phyloP scores from a whole-genome alignment of 2,888 invertebrate species.

The Amblyteles armatorius region DNA sequence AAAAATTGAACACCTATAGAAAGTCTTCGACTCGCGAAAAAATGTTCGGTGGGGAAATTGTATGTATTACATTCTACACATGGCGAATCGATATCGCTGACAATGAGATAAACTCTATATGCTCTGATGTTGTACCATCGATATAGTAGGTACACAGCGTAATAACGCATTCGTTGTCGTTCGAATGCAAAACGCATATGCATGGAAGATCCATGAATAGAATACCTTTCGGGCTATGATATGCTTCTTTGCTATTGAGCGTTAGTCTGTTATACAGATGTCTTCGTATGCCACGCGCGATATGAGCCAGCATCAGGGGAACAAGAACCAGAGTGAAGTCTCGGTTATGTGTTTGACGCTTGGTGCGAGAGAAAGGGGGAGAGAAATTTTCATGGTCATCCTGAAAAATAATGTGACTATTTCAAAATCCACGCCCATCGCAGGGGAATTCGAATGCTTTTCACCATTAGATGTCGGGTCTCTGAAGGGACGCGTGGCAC shows the following conservation, averaged over 20 bases:
- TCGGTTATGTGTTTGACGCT: constrained; percentile 1
- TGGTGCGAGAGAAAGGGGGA: neutral
- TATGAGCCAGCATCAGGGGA: no score
- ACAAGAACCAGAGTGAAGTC: neutral
- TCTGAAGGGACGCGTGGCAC: constrained; percentile 58
- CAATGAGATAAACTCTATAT: constrained; percentile 8
- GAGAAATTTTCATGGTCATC: constrained; percentile 65
- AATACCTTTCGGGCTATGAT: constrained; percentile 25
- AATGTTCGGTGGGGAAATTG: neutral
- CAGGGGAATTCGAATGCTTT: constrained; percentile 68
- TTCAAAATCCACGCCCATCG: constrained; percentile 63
- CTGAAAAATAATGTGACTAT: constrained; percentile 72
- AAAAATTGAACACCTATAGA: no score
- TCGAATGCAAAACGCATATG: neutral
- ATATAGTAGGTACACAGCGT: neutral
- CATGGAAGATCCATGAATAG: neutral
- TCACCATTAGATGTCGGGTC: constrained; percentile 62
- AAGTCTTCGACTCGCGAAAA: neutral
- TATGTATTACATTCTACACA: neutral
- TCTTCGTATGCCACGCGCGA: constrained; percentile 10
- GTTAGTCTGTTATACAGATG: neutral
- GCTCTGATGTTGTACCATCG: neutral
- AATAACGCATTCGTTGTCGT: constrained; percentile 41
- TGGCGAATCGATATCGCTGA: constrained; percentile 21
- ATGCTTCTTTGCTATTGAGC: constrained; percentile 2